Conservation (phyloP, 2,113 vertebrate genomes). For the Nannobrachium achirus region DNA sequence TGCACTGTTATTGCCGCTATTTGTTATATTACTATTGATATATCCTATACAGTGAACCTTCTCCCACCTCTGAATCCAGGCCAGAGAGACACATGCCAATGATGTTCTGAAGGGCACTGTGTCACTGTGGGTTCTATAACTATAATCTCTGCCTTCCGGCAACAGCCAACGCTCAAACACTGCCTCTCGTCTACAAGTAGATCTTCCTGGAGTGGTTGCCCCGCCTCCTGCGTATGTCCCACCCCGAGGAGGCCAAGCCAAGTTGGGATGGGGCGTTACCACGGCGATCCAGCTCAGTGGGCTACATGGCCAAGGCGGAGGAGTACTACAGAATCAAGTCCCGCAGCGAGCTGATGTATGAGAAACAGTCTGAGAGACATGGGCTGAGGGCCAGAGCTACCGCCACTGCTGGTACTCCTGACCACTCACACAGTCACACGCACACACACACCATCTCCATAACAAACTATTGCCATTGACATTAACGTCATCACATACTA, state of each 20-base stretch:
- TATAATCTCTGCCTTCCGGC: too few species aligned
- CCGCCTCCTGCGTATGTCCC: conserved; percentile 86
- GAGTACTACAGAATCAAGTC: conserved; percentile 96
- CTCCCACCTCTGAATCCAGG: too few species aligned
- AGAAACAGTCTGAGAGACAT: conserved; percentile 91
- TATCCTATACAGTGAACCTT: too few species aligned
- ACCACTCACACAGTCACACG: not conserved
- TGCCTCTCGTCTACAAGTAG: conserved; percentile 61
- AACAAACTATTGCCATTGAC: too few species aligned
- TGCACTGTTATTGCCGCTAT: too few species aligned
- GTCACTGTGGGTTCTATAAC: too few species aligned
- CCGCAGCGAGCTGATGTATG: conserved; percentile 98
- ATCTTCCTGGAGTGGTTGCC: conserved; percentile 91
- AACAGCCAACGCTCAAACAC: too few species aligned
- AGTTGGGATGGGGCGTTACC: conserved; percentile 72
- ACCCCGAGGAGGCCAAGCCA: conserved; percentile 68
- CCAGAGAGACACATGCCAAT: too few species aligned
- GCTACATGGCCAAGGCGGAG: conserved; percentile 93
- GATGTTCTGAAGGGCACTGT: too few species aligned
- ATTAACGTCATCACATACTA: too few species aligned
- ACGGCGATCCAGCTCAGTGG: conserved; percentile 90
- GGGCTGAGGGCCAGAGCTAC: conserved; percentile 86
- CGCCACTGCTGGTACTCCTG: conserved; percentile 74
- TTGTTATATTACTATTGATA: too few species aligned
- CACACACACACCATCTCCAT: not conserved